Evolutionary conservation across 2,113 vertebrate genomes (phyloP).

Genomic region (Rhynchomys soricoides): DNA sequence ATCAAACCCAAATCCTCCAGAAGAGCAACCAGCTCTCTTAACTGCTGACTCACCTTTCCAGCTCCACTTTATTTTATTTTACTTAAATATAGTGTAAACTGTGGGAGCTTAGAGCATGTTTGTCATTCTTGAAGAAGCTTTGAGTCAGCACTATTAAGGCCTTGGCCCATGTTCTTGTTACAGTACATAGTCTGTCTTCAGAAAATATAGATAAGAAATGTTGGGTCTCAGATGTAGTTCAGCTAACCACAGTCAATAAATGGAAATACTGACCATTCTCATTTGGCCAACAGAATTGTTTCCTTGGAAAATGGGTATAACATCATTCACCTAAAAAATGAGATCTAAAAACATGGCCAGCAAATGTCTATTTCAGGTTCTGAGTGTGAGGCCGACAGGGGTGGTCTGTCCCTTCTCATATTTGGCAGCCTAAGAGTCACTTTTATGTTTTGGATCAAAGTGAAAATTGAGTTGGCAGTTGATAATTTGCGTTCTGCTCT

Average conservation of each 20-base stretch:
- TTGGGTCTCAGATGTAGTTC: neutral
- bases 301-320: neutral
- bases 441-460: neutral
- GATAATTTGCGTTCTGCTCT: neutral
- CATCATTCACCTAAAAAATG: neutral
- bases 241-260: neutral
- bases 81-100: fast-evolving
- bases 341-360: neutral
- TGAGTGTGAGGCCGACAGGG: neutral
- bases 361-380: neutral
- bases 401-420: neutral
- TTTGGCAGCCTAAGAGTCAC: neutral
- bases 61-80: neutral
- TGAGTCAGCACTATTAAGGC: fast-evolving
- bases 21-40: neutral
- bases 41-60: neutral
- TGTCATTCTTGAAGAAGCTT: neutral
- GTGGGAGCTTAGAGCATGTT: fast-evolving
- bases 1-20: neutral
- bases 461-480: neutral
- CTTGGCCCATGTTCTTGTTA: neutral
- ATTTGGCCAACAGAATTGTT: neutral
- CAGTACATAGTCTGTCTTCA: neutral
- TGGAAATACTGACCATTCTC: neutral
- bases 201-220: neutral